These are phyloP conservation scores for Gobius niger DNA, from an alignment of 2,113 vertebrate species.

Conservation along the genomic window DNA sequence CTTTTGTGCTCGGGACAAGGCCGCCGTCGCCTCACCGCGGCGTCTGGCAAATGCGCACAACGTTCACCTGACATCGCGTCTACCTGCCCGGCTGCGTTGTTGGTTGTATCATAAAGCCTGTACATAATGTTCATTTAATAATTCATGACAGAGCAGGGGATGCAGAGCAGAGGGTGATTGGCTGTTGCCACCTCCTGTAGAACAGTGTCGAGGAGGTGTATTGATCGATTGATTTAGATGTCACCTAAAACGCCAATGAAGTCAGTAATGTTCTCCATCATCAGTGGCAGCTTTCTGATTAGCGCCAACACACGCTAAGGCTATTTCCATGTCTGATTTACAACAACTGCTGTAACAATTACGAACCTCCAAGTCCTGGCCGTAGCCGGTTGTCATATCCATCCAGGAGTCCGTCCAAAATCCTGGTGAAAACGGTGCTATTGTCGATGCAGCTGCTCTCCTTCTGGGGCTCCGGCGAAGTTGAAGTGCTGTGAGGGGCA, in stretches of 20 bases:
- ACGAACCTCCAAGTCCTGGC: slow-evolving; percentile 80
- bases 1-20: neutral
- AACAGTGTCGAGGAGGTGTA: neutral
- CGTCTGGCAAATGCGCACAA: slow-evolving; percentile 1
- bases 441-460: slow-evolving; percentile 79
- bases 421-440: slow-evolving; percentile 92
- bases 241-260: neutral
- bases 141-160: neutral
- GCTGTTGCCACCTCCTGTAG: neutral
- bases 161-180: neutral
- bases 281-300: neutral
- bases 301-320: slow-evolving; percentile 1
- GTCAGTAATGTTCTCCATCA: neutral
- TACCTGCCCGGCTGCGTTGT: neutral
- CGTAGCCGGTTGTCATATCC: slow-evolving; percentile 91
- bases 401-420: slow-evolving; percentile 89
- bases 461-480: slow-evolving; percentile 49
- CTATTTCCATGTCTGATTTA: neutral
- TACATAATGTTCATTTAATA: neutral
- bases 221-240: neutral
- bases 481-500: slow-evolving; percentile 1
- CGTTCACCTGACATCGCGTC: slow-evolving; percentile 17
- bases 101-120: no score
- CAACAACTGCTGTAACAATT: neutral
- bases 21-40: neutral